Conservation (phyloP, 2,888 invertebrate species). For the Dorcus parallelipipedus region DNA sequence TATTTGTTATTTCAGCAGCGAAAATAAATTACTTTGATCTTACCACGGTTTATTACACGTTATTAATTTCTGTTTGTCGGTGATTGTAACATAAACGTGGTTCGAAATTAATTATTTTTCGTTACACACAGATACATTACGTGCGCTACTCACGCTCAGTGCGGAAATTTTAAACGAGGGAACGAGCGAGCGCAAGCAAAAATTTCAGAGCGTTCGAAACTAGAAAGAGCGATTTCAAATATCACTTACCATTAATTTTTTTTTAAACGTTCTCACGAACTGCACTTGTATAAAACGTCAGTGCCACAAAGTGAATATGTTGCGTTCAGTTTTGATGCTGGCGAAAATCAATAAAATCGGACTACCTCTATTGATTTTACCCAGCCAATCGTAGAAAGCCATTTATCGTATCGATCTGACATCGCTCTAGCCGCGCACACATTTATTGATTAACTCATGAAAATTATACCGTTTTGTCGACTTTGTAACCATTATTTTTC, state of each 20-base stretch:
- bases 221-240: too few relatives aligned
- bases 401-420: conserved; percentile 73
- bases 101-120: too few relatives aligned
- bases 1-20: too few relatives aligned
- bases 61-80: too few relatives aligned
- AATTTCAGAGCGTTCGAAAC: background rate
- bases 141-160: too few relatives aligned
- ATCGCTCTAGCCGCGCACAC: conserved; percentile 38
- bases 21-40: too few relatives aligned
- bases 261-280: background rate
- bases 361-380: conserved; percentile 66
- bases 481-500: background rate
- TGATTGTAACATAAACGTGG: too few relatives aligned
- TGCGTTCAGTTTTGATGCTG: conserved; percentile 51
- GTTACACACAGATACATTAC: too few relatives aligned
- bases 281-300: background rate
- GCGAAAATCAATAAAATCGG: conserved; percentile 72
- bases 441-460: conserved; percentile 30
- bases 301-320: background rate
- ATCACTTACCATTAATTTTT: too few relatives aligned
- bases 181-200: too few relatives aligned
- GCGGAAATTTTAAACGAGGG: too few relatives aligned
- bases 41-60: too few relatives aligned
- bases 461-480: conserved; percentile 19
- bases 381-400: conserved; percentile 69